Evolutionary conservation across 2,888 invertebrate genomes (phyloP).

Genomic region (Heliconius erato): DNA sequence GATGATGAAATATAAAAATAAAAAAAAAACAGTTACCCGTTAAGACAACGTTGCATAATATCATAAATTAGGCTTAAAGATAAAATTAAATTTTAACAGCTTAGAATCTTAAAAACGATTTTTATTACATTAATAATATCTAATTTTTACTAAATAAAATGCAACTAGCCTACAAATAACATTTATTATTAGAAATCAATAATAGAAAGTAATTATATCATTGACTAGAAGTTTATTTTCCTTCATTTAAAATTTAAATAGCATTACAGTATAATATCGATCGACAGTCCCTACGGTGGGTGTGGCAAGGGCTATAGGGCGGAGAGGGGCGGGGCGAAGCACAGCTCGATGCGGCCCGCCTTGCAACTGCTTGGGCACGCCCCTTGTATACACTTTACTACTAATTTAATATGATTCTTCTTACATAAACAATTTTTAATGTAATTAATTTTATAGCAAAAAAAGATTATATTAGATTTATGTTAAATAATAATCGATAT

Average conservation of each 20-base stretch:
- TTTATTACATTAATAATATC: not conserved
- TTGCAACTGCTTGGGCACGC: conserved; percentile 67
- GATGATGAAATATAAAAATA: too few species aligned
- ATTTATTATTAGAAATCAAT: not conserved
- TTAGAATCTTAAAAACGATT: not conserved
- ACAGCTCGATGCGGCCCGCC: conserved; percentile 58
- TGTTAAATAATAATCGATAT: not conserved
- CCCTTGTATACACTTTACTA: conserved; percentile 49
- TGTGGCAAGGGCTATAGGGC: conserved; percentile 57
- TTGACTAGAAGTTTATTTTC: not conserved
- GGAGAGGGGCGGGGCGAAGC: conserved; percentile 67
- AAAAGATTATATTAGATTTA: not conserved
- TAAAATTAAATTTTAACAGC: not conserved
- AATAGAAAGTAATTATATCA: not conserved
- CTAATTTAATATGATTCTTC: conserved; percentile 8
- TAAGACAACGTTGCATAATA: too few species aligned
- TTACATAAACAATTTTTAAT: not conserved
- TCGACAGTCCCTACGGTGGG: conserved; percentile 46
- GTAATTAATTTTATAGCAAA: not conserved
- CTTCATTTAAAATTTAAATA: not conserved
- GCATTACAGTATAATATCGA: conserved; percentile 33
- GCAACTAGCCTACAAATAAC: not conserved
- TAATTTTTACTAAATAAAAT: not conserved
- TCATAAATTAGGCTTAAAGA: too few species aligned
- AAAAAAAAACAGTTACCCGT: too few species aligned